Evolutionary conservation across 2,888 invertebrate species (phyloP).

Genomic region (Drosophila borborema): DNA sequence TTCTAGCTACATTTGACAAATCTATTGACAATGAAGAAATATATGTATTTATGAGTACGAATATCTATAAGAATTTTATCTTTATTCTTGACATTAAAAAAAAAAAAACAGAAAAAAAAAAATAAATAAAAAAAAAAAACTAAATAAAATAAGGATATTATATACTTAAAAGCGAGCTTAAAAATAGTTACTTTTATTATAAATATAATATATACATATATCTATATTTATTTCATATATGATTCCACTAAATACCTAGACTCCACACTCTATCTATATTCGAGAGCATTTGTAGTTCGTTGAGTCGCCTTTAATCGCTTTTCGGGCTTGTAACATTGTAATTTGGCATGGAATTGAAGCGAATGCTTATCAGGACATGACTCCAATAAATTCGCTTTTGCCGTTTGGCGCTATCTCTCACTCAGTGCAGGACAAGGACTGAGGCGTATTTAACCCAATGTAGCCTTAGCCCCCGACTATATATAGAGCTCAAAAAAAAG

Average conservation of each 20-base stretch:
- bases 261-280: background rate
- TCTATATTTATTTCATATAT: no score
- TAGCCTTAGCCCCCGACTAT: slow-evolving; percentile 28
- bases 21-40: background rate
- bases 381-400: slow-evolving; percentile 79
- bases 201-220: no score
- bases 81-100: background rate
- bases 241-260: background rate
- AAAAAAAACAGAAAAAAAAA: background rate
- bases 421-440: slow-evolving; percentile 39
- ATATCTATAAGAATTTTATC: background rate
- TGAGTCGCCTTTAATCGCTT: slow-evolving; percentile 2
- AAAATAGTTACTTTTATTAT: no score
- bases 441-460: slow-evolving; percentile 65
- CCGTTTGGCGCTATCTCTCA: slow-evolving; percentile 73
- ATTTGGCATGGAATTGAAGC: slow-evolving; percentile 74
- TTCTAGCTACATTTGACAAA: background rate
- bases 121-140: background rate
- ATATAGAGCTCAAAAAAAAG: slow-evolving; percentile 4
- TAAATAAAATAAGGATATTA: no score
- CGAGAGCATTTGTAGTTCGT: slow-evolving; percentile 40
- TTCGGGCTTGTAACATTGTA: slow-evolving; percentile 67
- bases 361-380: slow-evolving; percentile 76
- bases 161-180: no score
- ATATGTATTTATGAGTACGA: background rate